Base-by-base conservation (phyloP, 2,888 invertebrate genomes). In the Lasioglossum marginatum region DNA sequence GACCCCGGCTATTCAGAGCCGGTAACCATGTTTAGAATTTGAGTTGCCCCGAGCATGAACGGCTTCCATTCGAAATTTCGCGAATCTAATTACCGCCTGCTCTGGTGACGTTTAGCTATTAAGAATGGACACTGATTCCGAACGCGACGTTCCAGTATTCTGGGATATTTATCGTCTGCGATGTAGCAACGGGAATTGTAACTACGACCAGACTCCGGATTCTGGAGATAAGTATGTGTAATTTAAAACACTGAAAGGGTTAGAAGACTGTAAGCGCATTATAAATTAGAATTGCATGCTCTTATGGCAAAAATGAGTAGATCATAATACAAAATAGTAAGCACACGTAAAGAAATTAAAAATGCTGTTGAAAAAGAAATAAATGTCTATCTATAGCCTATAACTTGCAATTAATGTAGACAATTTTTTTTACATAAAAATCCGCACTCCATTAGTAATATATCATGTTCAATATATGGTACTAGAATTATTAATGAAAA, bases 21-120 rank as follows among this genome's bases (percentile, higher is more conserved):
- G 75, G 27, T 23, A 63, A 76, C 23, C n/a, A 34, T 68, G 48
- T 37, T 77, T 37, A 37, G 68, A 48, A 77, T 68, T 48, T 37
- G n/a, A 48, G 37, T n/a, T n/a, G 77, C 48, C 16, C 27, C 45
- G 63, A 48, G n/a, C 48, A 48, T 6, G 34, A n/a, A 48, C n/a
- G 68, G 66, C n/a, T 34, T 34, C 48, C 34, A 27, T 48, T 48
- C n/a, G n/a, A 77, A 45, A 77, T 68, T 68, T 68, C 16, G n/a
- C 31, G n/a, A 10, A 37, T 66, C 19, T 63, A n/a, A 68, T 77
- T 77, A 63, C 68, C 34, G 48, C 12, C n/a, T 34, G 60, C 66
- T 16, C 34, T 48, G 45, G 68, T 5, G 48, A 34, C 34, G 48
- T 10, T 74, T 14, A 34, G 77, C 16, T 34, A 31, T 63, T 31